These are phyloP conservation scores for Elaphurus davidianus DNA, from an alignment of 2,113 vertebrate genomes.

Conservation along the genomic window DNA sequence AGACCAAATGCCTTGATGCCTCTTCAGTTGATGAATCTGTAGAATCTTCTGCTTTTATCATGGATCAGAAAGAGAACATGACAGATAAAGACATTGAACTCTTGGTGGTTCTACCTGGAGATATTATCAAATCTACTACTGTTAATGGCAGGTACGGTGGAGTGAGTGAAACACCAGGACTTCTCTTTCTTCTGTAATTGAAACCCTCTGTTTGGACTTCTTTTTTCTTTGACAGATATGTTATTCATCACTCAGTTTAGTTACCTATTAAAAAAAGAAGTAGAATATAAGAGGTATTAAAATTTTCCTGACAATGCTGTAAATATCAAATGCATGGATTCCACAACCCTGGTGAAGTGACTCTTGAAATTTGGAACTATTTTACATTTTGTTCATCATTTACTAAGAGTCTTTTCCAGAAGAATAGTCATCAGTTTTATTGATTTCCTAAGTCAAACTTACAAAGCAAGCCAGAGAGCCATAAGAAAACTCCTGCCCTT, in stretches of 20 bases:
- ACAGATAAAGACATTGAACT: slow-evolving; percentile 91
- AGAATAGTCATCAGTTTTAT: not conserved
- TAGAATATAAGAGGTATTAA: not conserved
- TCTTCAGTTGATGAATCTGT: slow-evolving; percentile 81
- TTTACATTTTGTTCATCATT: not conserved
- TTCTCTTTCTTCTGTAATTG: not conserved
- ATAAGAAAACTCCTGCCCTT: not conserved
- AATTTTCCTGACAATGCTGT: not conserved
- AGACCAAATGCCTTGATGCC: slow-evolving; percentile 78
- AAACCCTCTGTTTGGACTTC: not conserved
- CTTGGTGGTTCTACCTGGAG: slow-evolving; percentile 92
- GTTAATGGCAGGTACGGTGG: slow-evolving; percentile 90
- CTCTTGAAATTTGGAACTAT: not conserved
- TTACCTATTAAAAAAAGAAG: not conserved
- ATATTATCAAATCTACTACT: slow-evolving; percentile 87
- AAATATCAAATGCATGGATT: not conserved
- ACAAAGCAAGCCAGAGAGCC: not conserved
- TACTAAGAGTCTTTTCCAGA: not conserved
- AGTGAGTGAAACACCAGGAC: not conserved
- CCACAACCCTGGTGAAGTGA: not conserved
- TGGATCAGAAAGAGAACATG: slow-evolving; percentile 92
- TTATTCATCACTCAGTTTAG: not conserved
- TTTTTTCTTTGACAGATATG: not conserved
- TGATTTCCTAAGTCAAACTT: not conserved
- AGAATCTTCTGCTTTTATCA: slow-evolving; percentile 78